These are phyloP conservation scores for Drosophila glabriapex DNA, from an alignment of 2,888 invertebrate species.

Conservation along the genomic window DNA sequence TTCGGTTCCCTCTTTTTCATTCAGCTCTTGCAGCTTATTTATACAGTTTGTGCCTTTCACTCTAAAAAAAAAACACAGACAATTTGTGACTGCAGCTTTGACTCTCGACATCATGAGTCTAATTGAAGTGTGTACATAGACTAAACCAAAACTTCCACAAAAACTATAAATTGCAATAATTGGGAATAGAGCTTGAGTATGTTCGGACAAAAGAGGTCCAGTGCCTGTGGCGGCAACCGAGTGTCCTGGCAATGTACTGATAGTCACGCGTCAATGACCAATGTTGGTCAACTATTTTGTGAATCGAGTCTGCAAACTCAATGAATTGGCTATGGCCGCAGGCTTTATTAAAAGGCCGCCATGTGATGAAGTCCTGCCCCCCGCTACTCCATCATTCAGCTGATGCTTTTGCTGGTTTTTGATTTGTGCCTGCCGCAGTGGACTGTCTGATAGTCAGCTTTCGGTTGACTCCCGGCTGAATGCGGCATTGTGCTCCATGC, in stretches of 20 bases:
- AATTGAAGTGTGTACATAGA: slow-evolving; percentile 5
- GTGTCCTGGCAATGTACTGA: slow-evolving; percentile 45
- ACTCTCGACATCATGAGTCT: neutral
- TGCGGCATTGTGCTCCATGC: slow-evolving; percentile 27
- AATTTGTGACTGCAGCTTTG: neutral
- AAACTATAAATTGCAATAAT: slow-evolving; percentile 42
- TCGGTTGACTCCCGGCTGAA: slow-evolving; percentile 30
- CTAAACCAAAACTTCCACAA: slow-evolving; percentile 18
- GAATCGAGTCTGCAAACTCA: slow-evolving; percentile 20
- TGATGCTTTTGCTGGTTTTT: neutral
- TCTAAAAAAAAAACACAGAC: slow-evolving; percentile 5
- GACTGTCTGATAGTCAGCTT: slow-evolving; percentile 58
- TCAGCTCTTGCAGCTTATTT: neutral
- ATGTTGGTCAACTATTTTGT: slow-evolving; percentile 41
- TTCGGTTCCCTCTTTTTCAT: neutral
- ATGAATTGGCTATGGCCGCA: slow-evolving; percentile 32
- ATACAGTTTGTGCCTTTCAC: neutral
- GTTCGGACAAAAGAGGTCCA: neutral
- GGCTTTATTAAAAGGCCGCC: slow-evolving; percentile 54
- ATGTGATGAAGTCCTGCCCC: slow-evolving; percentile 33
- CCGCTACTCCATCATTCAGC: neutral
- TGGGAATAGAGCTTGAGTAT: slow-evolving; percentile 14
- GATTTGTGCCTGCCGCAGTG: slow-evolving; percentile 1
- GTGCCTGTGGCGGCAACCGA: neutral
- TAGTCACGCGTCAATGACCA: slow-evolving; percentile 67